Conservation (phyloP, 2,888 invertebrate species). For the Mesorhabditis spiculigera region DNA sequence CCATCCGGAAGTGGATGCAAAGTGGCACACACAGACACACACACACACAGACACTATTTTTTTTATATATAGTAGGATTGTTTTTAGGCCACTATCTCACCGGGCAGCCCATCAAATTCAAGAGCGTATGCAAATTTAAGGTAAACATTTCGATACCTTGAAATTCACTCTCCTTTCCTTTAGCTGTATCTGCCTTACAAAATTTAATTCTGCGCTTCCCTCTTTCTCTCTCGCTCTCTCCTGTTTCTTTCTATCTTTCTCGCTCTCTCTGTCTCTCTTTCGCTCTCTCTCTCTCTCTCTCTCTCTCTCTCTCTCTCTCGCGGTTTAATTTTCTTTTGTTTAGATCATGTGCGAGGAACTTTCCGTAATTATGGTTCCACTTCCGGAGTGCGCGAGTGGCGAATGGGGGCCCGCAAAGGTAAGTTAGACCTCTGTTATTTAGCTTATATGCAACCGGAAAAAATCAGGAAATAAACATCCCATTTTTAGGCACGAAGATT, state of each 20-base stretch:
- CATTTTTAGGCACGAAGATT: slow-evolving; percentile 70
- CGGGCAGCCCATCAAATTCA: slow-evolving; percentile 96
- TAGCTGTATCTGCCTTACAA: no score
- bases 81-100: slow-evolving; percentile 83
- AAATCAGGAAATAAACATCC: not conserved
- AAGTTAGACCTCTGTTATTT: not conserved
- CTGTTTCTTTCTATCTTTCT: no score
- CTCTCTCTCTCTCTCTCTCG: not conserved
- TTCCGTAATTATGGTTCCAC: slow-evolving; percentile 92
- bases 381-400: slow-evolving; percentile 95
- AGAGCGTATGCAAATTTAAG: slow-evolving; percentile 95
- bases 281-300: no score
- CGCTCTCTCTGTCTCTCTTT: no score
- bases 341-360: slow-evolving; percentile 84
- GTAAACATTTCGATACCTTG: slow-evolving; percentile 18
- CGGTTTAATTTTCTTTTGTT: slow-evolving; percentile 5
- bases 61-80: no score
- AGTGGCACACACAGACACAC: no score
- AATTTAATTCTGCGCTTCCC: no score
- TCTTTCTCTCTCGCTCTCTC: no score
- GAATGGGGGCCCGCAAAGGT: slow-evolving; percentile 97
- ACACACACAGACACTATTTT: no score
- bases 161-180: no score
- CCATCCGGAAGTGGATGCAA: no score
- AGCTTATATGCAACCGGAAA: no score